Conservation (phyloP, 2,888 invertebrate genomes). For the Dendrolimus houi region DNA sequence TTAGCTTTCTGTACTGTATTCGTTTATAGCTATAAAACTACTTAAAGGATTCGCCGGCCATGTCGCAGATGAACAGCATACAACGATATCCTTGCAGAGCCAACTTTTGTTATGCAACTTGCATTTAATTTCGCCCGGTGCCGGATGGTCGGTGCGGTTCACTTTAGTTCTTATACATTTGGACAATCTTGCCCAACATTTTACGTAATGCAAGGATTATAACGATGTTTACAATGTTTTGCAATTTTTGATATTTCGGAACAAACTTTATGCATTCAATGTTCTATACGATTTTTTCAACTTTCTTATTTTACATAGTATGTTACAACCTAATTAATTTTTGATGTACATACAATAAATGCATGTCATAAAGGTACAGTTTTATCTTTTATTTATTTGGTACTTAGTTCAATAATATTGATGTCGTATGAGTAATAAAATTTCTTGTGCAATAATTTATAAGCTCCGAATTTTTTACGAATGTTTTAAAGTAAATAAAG, state of each 20-base stretch:
- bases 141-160: constrained; percentile 39
- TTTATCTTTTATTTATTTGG: too few relatives aligned
- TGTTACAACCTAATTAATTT: constrained; percentile 27
- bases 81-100: constrained; percentile 34
- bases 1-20: too few relatives aligned
- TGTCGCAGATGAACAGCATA: too few relatives aligned
- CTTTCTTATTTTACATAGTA: constrained; percentile 42
- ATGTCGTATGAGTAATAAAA: constrained; percentile 10
- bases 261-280: constrained; percentile 39
- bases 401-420: neutral
- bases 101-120: constrained; percentile 36
- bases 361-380: too few relatives aligned
- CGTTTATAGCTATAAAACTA: too few relatives aligned
- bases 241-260: constrained; percentile 60
- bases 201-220: constrained; percentile 68
- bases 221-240: constrained; percentile 48
- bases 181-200: constrained; percentile 56
- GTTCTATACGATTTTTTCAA: constrained; percentile 27
- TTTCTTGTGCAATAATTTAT: constrained; percentile 11
- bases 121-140: constrained; percentile 42
- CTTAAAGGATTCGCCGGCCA: too few relatives aligned
- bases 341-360: constrained; percentile 16
- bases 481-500: too few relatives aligned
- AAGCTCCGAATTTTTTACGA: too few relatives aligned
- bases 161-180: constrained; percentile 49